Evolutionary conservation across 2,113 vertebrate genomes (phyloP).

Genomic region (Psephotus haematonotus): DNA sequence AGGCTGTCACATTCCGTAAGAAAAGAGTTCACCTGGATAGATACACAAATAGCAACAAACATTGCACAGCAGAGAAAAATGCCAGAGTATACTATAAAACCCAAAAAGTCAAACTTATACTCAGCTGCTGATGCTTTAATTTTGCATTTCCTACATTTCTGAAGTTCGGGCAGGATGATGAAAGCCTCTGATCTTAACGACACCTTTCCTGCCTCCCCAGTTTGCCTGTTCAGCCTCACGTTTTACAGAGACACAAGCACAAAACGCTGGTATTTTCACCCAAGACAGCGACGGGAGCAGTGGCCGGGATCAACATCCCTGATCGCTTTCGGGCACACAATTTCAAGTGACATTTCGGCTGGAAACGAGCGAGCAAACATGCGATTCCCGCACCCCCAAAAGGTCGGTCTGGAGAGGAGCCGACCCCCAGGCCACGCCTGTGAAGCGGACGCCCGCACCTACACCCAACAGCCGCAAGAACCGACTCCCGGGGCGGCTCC

Average conservation of each 20-base stretch:
- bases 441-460: not conserved
- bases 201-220: not conserved
- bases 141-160: not conserved
- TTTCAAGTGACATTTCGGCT: not conserved
- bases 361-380: fast-evolving
- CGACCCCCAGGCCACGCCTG: not conserved
- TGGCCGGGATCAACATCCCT: fast-evolving
- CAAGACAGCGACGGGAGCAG: too few relatives aligned
- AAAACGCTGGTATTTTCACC: not conserved
- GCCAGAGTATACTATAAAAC: fast-evolving
- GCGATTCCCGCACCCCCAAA: fast-evolving
- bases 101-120: not conserved
- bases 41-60: not conserved
- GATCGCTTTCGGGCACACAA: not conserved
- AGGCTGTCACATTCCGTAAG: not conserved
- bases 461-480: not conserved
- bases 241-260: not conserved
- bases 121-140: not conserved
- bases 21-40: not conserved
- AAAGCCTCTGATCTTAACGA: not conserved
- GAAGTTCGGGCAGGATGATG: not conserved
- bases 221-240: not conserved
- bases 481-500: not conserved
- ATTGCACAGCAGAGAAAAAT: not conserved
- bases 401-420: too few relatives aligned